phyloP scores from a whole-genome alignment of 1,140 invertebrate species.

The roundworm (Caenorhabditis elegans) region WBcel235 BX284603.4:5043001-5043500 shows the following conservation, averaged over 20 bases:
- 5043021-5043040: no score
- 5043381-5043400: background rate
- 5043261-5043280: no score
- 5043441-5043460: background rate
- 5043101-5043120: no score
- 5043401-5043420: slow-evolving; percentile 23
- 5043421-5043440: background rate
- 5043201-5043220: background rate
- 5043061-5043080: no score
- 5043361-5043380: background rate
- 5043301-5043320: background rate
- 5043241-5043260: no score
- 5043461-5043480: slow-evolving; percentile 11
- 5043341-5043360: background rate
- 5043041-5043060: no score
- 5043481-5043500: no score
- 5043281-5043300: background rate
- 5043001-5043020: no score
- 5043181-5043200: background rate
- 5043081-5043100: no score
- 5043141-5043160: no score
- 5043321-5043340: background rate
- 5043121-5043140: no score
- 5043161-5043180: background rate
- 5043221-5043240: no score